These are phyloP conservation scores for Epinephelus moara DNA, from an alignment of 2,113 vertebrate species.

Conservation along the genomic window DNA sequence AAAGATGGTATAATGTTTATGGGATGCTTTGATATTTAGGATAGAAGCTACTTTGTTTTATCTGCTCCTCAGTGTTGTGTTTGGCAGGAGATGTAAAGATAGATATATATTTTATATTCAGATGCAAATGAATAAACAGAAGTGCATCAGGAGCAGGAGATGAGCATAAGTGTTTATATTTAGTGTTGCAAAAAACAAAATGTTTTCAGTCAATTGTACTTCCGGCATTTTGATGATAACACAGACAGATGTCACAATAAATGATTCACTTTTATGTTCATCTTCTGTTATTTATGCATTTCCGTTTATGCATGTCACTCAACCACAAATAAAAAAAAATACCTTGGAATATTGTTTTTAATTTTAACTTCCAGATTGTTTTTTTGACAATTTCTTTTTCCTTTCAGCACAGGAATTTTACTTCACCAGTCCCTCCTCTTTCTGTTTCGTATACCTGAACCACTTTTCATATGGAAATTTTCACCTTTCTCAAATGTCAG, in stretches of 20 bases:
- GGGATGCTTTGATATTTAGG: not conserved
- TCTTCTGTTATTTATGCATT: not conserved
- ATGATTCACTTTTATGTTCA: not conserved
- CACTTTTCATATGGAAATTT: not conserved
- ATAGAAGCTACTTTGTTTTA: not conserved
- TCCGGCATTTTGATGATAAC: not conserved
- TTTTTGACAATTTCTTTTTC: not conserved
- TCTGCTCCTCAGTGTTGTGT: not conserved
- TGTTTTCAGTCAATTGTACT: not conserved
- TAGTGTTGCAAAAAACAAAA: not conserved
- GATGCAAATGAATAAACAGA: not conserved
- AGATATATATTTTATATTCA: too few relatives aligned
- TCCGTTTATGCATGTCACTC: not conserved
- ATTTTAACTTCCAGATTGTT: not conserved
- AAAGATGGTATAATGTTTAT: not conserved
- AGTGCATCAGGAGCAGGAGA: not conserved
- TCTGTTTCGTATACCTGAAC: not conserved
- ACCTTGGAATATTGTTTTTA: not conserved
- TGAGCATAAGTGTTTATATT: not conserved
- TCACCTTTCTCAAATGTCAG: not conserved
- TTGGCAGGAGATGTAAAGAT: slow-evolving; percentile 2
- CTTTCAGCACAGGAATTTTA: not conserved
- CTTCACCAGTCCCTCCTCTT: not conserved
- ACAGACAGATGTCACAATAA: not conserved
- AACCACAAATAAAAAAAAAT: not conserved